Base-by-base conservation (phyloP, 2,888 invertebrate species). In the Acrocera orbiculus region DNA sequence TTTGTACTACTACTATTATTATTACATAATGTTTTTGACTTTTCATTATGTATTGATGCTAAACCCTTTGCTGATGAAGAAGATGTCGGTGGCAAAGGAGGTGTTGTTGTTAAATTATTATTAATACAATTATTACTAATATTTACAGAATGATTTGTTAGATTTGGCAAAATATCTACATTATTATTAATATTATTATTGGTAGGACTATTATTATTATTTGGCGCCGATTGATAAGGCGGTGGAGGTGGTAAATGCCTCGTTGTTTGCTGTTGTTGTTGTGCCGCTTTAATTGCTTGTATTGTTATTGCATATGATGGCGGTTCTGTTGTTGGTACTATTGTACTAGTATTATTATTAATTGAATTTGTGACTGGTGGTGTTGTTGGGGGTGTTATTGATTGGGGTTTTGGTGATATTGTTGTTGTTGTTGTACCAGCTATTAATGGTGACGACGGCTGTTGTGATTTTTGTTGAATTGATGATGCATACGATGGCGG, bases 251-350 rank as follows among this genome's bases (percentile, higher is more conserved):
- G 73, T 26, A 73, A 64, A 33, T 66, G 69, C 37, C 76, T 73
- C 30, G 43, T 43, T 45, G 45, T 45, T 10, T 50, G 49, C 16
- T 51, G 52, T 13, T 49, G 52, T 36, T 58, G 55, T 28, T 45
- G 42, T 17, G 56, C 55, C 5, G 62, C 66, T 37, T 66, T 65
- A 39, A 58, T 57, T n/a, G 66, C 68, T 56, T 82, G 82, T 76
- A 92, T 86, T 28, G 85, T 85, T 50, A 80, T 85, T 10, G 86
- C 87, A 57, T 89, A 90, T 53, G 85, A 86, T 5, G 89, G 89
- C 1, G 89, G 89, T 53, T 89, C 87, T 24, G 82, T 81, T 27
- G 83, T 82, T 13, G 79, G 80, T 20, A 79, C 71, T 41, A 70
- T 63, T 3, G 56, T 46, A 9, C 48, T 51, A 37, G 52, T 53